phyloP scores from a whole-genome alignment of 2,888 invertebrate species.

The Ctenicera cuprea region DNA sequence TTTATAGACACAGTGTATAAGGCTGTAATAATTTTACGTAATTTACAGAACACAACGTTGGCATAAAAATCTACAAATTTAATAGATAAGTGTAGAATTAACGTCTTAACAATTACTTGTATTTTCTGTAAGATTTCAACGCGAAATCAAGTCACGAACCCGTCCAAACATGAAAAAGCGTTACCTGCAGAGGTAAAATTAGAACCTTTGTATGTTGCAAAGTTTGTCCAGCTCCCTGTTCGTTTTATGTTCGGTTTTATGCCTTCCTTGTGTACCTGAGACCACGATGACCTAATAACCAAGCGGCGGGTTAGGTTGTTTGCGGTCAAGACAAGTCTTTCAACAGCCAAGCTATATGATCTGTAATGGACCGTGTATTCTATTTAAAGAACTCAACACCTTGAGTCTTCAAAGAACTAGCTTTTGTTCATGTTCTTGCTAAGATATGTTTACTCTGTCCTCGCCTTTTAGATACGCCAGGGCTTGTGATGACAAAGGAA shows the following conservation, averaged over 20 bases:
- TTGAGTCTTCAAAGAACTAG: slow-evolving; percentile 2
- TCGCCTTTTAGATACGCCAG: background rate
- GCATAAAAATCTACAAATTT: too few relatives aligned
- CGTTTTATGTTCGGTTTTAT: slow-evolving; percentile 14
- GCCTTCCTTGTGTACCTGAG: slow-evolving; percentile 28
- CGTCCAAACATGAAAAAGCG: background rate
- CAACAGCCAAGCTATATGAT: slow-evolving; percentile 28
- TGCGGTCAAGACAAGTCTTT: slow-evolving; percentile 44
- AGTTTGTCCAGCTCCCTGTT: slow-evolving; percentile 10
- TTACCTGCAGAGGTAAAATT: slow-evolving; percentile 7
- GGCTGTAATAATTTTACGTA: too few relatives aligned
- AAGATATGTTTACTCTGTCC: background rate
- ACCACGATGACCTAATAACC: slow-evolving; percentile 47
- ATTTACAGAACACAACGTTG: too few relatives aligned
- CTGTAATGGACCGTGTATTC: slow-evolving; percentile 31
- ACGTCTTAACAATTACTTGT: too few relatives aligned
- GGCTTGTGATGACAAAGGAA: background rate
- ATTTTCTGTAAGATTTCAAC: background rate
- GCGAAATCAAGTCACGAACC: background rate
- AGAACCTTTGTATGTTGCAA: slow-evolving; percentile 3
- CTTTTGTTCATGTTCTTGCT: slow-evolving; percentile 16
- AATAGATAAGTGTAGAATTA: too few relatives aligned
- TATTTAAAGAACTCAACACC: slow-evolving; percentile 41
- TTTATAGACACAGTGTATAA: too few relatives aligned
- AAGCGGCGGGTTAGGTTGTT: slow-evolving; percentile 39